A percentile compares a stretch with the other conserved stretches of the same genome.
Conservation (phyloP, 2,113 vertebrate species). For the Gracilinanus agilis region DNA sequence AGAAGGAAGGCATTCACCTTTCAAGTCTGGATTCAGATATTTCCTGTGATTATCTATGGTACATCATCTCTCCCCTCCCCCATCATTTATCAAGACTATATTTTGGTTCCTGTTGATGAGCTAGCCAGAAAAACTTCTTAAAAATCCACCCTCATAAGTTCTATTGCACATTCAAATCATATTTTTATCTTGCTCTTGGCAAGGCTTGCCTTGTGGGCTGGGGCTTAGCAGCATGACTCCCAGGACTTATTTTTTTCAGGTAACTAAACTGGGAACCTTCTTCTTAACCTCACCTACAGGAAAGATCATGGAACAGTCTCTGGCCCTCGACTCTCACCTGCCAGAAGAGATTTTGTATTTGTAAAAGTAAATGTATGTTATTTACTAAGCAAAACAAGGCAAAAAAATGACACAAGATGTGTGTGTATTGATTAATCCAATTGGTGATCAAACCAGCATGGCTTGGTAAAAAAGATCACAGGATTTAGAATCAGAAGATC, state of each 20-base stretch:
- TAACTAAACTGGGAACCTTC: neutral
- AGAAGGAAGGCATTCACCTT: neutral
- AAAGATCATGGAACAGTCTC: neutral
- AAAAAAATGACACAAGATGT: neutral
- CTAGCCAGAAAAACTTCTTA: neutral
- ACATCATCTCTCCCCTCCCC: neutral
- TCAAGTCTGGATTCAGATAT: neutral
- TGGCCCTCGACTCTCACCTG: no score
- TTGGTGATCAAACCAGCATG: neutral
- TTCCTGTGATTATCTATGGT: neutral
- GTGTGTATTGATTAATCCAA: neutral
- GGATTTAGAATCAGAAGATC: neutral
- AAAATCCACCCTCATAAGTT: neutral
- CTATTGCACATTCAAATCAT: conserved; percentile 9
- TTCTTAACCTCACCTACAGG: neutral
- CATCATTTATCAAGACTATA: neutral
- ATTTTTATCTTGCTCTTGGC: conserved; percentile 44
- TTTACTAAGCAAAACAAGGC: neutral
- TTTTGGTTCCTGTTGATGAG: neutral
- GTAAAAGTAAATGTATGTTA: neutral
- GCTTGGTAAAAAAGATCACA: neutral
- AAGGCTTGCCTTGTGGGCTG: neutral
- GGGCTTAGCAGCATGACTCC: neutral
- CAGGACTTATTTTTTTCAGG: neutral
- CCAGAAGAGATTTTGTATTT: neutral